phyloP scores from a whole-genome alignment of 2,797 vertebrate species.

The Kryptopterus vitreolus region DNA sequence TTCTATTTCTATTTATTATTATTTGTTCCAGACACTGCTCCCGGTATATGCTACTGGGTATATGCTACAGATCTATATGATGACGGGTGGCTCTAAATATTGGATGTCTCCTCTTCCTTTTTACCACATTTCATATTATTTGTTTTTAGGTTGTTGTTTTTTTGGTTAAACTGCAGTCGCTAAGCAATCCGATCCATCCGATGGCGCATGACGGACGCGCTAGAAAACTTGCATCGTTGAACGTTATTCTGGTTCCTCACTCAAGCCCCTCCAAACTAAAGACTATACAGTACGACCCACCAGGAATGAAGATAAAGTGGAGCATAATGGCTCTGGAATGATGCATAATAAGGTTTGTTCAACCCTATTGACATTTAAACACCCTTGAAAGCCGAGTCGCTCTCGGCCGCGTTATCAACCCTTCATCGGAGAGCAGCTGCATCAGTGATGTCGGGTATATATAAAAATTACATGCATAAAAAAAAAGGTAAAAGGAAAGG shows the following conservation, averaged over 20 bases:
- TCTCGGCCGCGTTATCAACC: not conserved
- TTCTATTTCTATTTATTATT: too few relatives aligned
- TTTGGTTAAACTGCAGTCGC: not conserved
- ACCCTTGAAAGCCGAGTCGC: constrained; percentile 11
- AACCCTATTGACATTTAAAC: constrained; percentile 31
- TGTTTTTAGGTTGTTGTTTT: too few relatives aligned
- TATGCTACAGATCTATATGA: too few relatives aligned
- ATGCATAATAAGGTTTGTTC: not conserved
- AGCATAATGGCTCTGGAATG: not conserved
- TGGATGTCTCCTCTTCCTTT: too few relatives aligned
- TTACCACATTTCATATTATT: too few relatives aligned
- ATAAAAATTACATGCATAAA: not conserved
- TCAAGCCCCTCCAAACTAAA: not conserved
- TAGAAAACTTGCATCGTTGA: not conserved
- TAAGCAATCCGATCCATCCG: not conserved
- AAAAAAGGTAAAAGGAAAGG: too few relatives aligned
- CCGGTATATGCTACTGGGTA: too few relatives aligned
- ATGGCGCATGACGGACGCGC: constrained; percentile 9
- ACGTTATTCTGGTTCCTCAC: not conserved
- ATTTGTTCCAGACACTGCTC: too few relatives aligned
- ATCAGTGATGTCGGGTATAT: not conserved
- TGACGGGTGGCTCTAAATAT: too few relatives aligned
- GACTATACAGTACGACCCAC: not conserved
- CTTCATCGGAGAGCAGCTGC: not conserved
- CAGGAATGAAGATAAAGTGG: not conserved